These are phyloP conservation scores for Smutsia temminckii DNA, from an alignment of 2,797 vertebrate species.

Conservation along the genomic window DNA sequence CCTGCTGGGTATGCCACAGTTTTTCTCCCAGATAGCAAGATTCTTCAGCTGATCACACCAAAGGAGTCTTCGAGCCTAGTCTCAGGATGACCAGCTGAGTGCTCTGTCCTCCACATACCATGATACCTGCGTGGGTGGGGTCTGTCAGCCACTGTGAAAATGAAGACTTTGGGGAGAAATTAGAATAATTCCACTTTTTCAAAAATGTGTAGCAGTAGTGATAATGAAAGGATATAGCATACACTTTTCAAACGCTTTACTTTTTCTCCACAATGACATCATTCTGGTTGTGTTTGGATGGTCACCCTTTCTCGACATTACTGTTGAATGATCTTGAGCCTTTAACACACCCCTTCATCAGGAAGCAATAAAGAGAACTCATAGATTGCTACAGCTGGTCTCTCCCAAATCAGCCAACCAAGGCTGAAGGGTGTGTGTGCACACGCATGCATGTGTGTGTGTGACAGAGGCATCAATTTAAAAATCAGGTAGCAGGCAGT, in stretches of 20 bases:
- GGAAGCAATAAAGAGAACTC: constrained; percentile 1
- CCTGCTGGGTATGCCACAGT: background rate
- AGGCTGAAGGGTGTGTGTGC: background rate
- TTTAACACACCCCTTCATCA: constrained; percentile 13
- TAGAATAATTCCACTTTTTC: background rate
- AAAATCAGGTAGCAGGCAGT: background rate
- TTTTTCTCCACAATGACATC: constrained; percentile 1
- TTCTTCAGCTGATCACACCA: background rate
- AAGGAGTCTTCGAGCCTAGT: background rate
- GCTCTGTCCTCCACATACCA: background rate
- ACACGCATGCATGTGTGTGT: background rate
- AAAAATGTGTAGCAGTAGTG: background rate
- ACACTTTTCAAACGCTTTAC: background rate
- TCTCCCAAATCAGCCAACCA: constrained; percentile 10
- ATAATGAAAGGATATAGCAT: background rate
- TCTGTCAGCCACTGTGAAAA: background rate
- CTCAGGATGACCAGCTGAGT: background rate
- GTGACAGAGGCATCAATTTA: constrained; percentile 1
- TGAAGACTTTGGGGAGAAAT: background rate
- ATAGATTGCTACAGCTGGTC: background rate
- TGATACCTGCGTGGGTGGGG: background rate
- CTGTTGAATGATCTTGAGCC: background rate
- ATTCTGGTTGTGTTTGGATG: constrained; percentile 1
- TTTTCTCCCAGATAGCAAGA: background rate
- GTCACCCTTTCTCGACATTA: background rate